Conservation (phyloP, 2,113 vertebrate species). For the Apus apus region DNA sequence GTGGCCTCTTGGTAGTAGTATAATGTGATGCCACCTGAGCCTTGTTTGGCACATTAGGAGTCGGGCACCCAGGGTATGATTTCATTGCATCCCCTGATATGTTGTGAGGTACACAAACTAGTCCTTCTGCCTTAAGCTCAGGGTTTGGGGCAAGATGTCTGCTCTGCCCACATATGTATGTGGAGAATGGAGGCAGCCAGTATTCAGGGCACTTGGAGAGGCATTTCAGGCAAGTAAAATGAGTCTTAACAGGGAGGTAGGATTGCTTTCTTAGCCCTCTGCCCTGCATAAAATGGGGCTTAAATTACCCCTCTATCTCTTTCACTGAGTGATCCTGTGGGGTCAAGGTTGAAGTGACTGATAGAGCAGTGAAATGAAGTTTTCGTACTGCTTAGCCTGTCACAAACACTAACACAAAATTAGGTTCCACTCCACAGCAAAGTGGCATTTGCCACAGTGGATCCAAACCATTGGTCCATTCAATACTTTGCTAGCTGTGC, state of each 20-base stretch:
- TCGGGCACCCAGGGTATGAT: neutral
- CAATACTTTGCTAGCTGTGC: neutral
- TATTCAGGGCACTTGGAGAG: neutral
- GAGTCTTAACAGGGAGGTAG: constrained; percentile 44
- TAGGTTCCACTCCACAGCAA: constrained; percentile 41
- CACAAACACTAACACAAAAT: constrained; percentile 38
- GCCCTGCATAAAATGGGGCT: constrained; percentile 64
- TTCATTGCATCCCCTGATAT: neutral
- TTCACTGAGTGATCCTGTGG: constrained; percentile 12
- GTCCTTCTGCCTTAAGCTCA: neutral
- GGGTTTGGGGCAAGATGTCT: neutral
- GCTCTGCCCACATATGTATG: neutral
- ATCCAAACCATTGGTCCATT: neutral
- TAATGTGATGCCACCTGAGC: neutral
- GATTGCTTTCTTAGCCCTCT: constrained; percentile 67
- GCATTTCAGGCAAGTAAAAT: constrained; percentile 53
- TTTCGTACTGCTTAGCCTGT: constrained; percentile 64
- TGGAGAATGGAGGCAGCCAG: neutral
- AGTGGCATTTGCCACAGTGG: neutral
- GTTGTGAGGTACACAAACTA: neutral
- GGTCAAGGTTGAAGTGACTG: constrained; percentile 66
- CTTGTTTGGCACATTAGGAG: neutral
- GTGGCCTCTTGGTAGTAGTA: neutral
- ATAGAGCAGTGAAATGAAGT: constrained; percentile 64
- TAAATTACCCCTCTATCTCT: constrained; percentile 55